Conservation (phyloP, 2,888 invertebrate species). For the Frankliniella fusca region DNA sequence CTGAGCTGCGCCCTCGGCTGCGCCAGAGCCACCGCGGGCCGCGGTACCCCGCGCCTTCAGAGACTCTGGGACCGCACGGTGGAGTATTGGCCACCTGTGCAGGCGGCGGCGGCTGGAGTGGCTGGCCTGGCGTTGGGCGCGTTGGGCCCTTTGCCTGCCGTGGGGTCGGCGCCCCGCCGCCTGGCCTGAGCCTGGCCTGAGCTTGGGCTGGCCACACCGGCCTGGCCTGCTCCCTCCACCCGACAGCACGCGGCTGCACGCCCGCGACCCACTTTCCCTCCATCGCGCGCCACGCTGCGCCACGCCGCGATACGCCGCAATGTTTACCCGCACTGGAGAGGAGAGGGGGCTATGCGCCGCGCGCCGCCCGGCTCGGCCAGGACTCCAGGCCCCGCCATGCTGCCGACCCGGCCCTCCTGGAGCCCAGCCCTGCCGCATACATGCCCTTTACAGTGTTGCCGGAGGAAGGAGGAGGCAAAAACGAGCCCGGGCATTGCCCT, state of each 20-base stretch:
- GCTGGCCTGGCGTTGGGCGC: not conserved
- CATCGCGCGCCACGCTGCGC: not conserved
- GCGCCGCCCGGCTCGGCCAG: not conserved
- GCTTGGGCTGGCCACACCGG: no score
- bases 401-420: not conserved
- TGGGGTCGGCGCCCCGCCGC: not conserved
- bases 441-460: not conserved
- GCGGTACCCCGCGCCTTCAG: not conserved
- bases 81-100: not conserved
- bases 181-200: no score
- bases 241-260: not conserved
- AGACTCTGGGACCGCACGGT: not conserved
- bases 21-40: not conserved
- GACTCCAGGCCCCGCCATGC: not conserved
- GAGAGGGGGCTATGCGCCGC: not conserved
- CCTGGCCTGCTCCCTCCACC: no score
- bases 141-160: not conserved
- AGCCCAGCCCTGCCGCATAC: not conserved
- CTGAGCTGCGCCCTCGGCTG: not conserved
- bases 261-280: constrained; percentile 10
- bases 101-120: not conserved
- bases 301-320: not conserved
- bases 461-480: not conserved
- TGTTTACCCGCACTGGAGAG: not conserved
- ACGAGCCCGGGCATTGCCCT: not conserved